A percentile compares a stretch with the other conserved stretches of the same genome.
Conservation (phyloP, 2,888 invertebrate species). For the Brachylomia viminalis region DNA sequence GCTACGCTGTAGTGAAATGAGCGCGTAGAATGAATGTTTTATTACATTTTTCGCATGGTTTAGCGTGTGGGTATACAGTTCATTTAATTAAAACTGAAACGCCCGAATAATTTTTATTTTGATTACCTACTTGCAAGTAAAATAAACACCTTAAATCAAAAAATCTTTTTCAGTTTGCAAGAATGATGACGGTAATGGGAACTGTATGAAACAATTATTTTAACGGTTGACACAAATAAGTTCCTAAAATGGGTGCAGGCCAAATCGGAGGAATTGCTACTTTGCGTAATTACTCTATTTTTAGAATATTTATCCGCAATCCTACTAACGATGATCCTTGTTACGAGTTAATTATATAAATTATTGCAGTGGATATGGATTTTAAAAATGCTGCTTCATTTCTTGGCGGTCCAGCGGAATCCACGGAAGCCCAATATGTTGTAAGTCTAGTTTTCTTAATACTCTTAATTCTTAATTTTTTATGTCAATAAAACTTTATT, state of each 20-base stretch:
- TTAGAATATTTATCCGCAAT: neutral
- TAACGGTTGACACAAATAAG: neutral
- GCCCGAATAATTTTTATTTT: constrained; percentile 58
- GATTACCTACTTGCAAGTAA: constrained; percentile 35
- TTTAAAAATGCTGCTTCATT: constrained; percentile 83
- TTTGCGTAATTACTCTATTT: constrained; percentile 68
- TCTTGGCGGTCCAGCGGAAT: constrained; percentile 72
- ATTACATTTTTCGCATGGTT: constrained; percentile 4
- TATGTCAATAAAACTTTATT: too few relatives aligned
- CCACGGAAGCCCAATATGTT: constrained; percentile 80
- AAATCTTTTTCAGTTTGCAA: constrained; percentile 2
- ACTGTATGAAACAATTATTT: neutral
- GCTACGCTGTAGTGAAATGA: neutral
- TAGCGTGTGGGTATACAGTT: neutral
- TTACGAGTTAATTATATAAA: neutral
- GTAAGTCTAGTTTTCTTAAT: constrained; percentile 72
- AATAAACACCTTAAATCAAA: constrained; percentile 3
- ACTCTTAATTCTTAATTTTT: too few relatives aligned
- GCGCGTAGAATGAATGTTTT: neutral
- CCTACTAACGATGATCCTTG: neutral
- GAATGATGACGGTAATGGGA: constrained; percentile 2
- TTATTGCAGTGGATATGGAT: constrained; percentile 83
- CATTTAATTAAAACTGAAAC: constrained; percentile 49
- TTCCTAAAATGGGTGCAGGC: constrained; percentile 76
- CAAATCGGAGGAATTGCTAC: constrained; percentile 81